A percentile compares a stretch with the other conserved stretches of the same genome.
Evolutionary conservation across 2,888 invertebrate genomes (phyloP).

Genomic region (Dryobotodes eremita): DNA sequence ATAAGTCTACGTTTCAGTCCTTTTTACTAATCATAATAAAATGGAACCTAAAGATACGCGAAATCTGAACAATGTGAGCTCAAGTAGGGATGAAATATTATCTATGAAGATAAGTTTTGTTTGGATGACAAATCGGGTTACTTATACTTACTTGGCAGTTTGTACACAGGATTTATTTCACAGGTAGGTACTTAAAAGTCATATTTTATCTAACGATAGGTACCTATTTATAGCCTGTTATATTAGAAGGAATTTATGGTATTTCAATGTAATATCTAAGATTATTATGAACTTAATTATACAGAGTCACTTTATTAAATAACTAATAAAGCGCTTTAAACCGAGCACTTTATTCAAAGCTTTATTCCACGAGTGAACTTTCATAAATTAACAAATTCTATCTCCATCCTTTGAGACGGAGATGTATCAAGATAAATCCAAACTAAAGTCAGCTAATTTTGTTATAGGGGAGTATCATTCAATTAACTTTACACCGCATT

Average conservation of each 20-base stretch:
- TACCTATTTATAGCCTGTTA: neutral
- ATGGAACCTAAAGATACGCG: constrained; percentile 12
- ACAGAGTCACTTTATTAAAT: constrained; percentile 40
- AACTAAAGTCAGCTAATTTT: constrained; percentile 71
- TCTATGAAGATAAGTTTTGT: constrained; percentile 26
- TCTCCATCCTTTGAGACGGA: constrained; percentile 52
- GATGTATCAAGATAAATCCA: constrained; percentile 66
- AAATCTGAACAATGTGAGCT: constrained; percentile 23
- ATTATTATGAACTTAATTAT: constrained; percentile 37
- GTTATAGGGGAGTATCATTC: constrained; percentile 72
- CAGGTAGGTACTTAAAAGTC: neutral
- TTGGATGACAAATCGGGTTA: constrained; percentile 7
- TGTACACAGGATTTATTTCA: constrained; percentile 10
- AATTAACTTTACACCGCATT: constrained; percentile 80
- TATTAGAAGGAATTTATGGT: constrained; percentile 3
- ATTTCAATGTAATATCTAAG: constrained; percentile 20
- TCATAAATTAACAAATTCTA: constrained; percentile 63
- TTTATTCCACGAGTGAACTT: constrained; percentile 55
- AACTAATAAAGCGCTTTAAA: constrained; percentile 47
- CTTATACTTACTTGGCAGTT: neutral
- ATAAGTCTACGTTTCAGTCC: constrained; percentile 5
- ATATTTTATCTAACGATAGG: neutral
- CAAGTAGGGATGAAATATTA: constrained; percentile 28
- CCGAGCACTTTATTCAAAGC: constrained; percentile 33
- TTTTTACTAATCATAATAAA: constrained; percentile 35